These are phyloP conservation scores for Eilema depressum DNA, from an alignment of 2,888 invertebrate species.

Conservation along the genomic window DNA sequence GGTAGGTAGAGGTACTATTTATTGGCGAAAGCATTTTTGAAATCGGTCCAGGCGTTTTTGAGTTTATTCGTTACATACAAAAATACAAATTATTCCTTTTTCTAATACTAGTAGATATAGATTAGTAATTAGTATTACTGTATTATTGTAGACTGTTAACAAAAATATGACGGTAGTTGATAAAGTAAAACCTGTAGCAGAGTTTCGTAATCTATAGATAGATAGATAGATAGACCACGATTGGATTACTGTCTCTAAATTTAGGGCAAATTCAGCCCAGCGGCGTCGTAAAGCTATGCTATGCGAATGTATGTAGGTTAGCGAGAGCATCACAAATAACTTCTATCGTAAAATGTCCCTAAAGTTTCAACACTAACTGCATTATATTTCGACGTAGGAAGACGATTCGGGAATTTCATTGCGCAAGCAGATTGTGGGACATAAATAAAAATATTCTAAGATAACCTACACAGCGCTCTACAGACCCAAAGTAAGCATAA, in stretches of 20 bases:
- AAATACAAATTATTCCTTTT: too few species aligned
- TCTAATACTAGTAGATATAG: too few species aligned
- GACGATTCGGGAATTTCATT: constrained; percentile 36
- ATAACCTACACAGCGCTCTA: too few species aligned
- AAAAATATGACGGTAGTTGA: neutral
- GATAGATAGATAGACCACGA: too few species aligned
- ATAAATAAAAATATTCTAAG: neutral
- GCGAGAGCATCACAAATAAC: constrained; percentile 70
- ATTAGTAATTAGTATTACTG: too few species aligned
- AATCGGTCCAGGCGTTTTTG: too few species aligned
- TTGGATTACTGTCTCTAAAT: constrained; percentile 71
- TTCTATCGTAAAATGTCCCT: constrained; percentile 69
- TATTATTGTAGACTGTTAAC: too few species aligned
- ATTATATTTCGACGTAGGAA: constrained; percentile 44
- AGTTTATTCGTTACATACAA: too few species aligned
- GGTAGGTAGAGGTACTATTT: too few species aligned
- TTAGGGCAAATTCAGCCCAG: constrained; percentile 73
- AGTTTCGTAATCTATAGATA: constrained; percentile 73
- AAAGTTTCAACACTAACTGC: constrained; percentile 67
- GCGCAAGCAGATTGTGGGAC: constrained; percentile 27
- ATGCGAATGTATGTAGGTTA: constrained; percentile 80
- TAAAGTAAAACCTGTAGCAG: neutral
- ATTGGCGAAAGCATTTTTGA: too few species aligned
- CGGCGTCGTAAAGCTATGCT: constrained; percentile 65
- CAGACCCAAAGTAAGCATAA: too few species aligned